Base-by-base conservation (phyloP, 2,797 vertebrate genomes). In the Heterohyrax brucei region DNA sequence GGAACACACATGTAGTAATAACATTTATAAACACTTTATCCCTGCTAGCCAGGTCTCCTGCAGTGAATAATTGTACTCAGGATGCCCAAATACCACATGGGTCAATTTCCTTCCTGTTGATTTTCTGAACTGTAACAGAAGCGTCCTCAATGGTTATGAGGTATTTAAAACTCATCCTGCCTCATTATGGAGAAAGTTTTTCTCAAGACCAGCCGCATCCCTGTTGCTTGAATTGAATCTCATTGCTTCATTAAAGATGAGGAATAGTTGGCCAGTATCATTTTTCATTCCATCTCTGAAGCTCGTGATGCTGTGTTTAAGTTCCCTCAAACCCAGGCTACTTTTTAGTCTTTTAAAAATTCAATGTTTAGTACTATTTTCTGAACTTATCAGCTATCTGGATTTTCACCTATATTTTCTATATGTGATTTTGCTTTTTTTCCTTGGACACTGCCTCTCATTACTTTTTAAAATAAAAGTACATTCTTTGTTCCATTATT, bases 11-110 rank as follows among this genome's bases (percentile, higher is more conserved):
- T 94, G 79, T 56, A 95, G 76, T 70, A 93, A 59, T 66, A 89
- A 89, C 87, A 96, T 93, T 97, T 95, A 95, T 78, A 92, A 86
- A 96, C 33, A 84, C 30, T 56, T 4, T 30, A 93, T n/a, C 73
- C 87, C 46, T 84, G 22, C 46, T 46, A 62, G 90, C 77, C 56
- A 91, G 64, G 68, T 91, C 50, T 24, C 50, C 44, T 90, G 82
- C 14, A 56, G 70, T 75, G 79, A 93, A 62, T 62, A 66, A 28
- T 50, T 48, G 72, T 24, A 10, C 19, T 88, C 62, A 30, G 72
- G 24, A n/a, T 56, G 62, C 44, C 39, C 26, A 48, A 26, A 10
- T 5, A 77, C 48, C 33, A 50, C 33, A 59, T 8, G 30, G 30
- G 61, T 82, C 78, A 26, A 2, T 24, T 50, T 66, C 18, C 21